Evolutionary conservation across 1,140 invertebrate species (phyloP), one percentile per base, ranked within the genome.

Genomic region (Odontomachus brunneus): DNA sequence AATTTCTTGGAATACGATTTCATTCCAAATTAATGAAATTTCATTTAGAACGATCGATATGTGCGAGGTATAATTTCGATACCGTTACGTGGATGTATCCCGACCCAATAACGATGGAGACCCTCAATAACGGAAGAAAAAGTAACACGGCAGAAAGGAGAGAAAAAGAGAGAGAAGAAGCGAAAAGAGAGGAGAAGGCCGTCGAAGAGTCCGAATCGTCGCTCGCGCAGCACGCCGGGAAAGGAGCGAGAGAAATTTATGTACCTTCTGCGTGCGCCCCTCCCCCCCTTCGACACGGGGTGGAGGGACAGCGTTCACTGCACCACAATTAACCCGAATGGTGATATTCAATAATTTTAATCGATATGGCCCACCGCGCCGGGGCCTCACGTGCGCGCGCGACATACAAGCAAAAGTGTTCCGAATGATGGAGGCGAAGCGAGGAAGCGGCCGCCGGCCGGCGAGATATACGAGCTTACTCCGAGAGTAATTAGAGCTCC

Each of bases 341-440:
- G 19, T 66, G 26, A 78, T 83, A 65, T 83, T 85, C 57, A 72
- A 83, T 83, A 85, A 84, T 17, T 67, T 62, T 71, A 81, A 83
- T 84, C 59, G 81, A 85, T 71, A 71, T 76, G 65, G 49, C 66
- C 72, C 73, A 66, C 29, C 63, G n/a, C 17, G 29, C 26, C 24
- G 76, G 2, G 24, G 59, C 49, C 75, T 65, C 24, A 11, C 33
- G 24, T 33, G 26, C 49, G n/a, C 48, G 14, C 48, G 24, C 78
- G 53, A 63, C 69, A 14, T 67, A 67, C 67, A 9, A 69, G 49
- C 33, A 71, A 85, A 85, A 53, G 78, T 75, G 55, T 85, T 65
- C 1, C 48, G 38, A 1, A 73, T 72, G 76, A 84, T 49, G 62
- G 44, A 73, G 33, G 59, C 62, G 67, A 19, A 29, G 62, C 33